Conservation (phyloP, 2,113 vertebrate genomes). For the Protobothrops flavoviridis region DNA sequence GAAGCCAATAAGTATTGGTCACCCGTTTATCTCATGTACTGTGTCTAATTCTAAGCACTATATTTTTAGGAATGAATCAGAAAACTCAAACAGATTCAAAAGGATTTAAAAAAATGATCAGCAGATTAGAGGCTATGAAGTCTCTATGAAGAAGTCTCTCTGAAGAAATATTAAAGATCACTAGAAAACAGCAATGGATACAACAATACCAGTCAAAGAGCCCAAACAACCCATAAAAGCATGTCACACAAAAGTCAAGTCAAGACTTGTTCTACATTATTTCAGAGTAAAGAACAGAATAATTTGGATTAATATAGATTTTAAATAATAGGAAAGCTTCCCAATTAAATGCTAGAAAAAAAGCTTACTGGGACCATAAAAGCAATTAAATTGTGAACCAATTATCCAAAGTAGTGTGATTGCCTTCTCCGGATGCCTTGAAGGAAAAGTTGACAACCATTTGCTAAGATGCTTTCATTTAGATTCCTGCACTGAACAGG, state of each 20-base stretch:
- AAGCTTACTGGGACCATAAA: neutral
- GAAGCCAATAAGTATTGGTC: no score
- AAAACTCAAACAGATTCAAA: no score
- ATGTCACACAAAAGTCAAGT: neutral
- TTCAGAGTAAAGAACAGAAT: neutral
- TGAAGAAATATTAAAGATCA: neutral
- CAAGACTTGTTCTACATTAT: neutral
- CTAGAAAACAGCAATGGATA: neutral
- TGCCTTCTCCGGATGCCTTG: neutral
- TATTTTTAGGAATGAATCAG: no score
- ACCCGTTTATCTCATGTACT: no score
- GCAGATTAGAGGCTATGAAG: no score
- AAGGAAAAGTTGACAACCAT: neutral
- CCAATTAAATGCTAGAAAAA: neutral
- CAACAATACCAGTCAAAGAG: neutral
- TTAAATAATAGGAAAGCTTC: neutral
- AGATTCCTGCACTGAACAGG: neutral
- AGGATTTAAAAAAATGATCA: no score
- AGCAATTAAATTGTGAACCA: neutral
- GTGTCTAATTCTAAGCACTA: no score
- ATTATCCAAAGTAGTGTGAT: neutral
- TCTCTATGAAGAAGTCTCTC: no score
- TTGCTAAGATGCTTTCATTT: neutral
- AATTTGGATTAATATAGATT: neutral
- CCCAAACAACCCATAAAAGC: neutral